phyloP scores from a whole-genome alignment of 1,140 invertebrate genomes.

The Brachionus rotundiformis region DNA sequence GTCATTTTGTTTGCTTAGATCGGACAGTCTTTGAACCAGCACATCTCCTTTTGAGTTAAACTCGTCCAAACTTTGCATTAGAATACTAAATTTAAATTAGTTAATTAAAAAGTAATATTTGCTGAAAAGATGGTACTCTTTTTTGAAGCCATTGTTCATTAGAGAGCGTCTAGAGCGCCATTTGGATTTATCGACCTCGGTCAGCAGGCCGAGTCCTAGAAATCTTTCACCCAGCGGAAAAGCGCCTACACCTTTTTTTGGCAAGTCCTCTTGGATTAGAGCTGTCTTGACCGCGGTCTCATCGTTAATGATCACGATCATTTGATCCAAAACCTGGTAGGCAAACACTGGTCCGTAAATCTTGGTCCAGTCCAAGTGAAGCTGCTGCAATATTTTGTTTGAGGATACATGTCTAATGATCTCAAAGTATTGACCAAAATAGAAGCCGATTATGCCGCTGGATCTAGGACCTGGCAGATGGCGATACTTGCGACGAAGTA shows the following conservation, averaged over 20 bases:
- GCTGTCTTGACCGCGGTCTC: background rate
- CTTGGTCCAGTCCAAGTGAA: slow-evolving; percentile 7
- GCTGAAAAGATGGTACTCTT: background rate
- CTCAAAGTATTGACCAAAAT: slow-evolving; percentile 44
- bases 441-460: background rate
- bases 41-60: slow-evolving; percentile 29
- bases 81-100: slow-evolving; percentile 13
- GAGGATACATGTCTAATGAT: background rate
- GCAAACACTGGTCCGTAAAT: background rate
- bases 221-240: slow-evolving; percentile 29
- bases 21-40: background rate
- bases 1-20: background rate
- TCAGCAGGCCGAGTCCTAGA: background rate
- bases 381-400: background rate
- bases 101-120: background rate
- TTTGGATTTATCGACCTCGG: background rate
- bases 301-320: slow-evolving; percentile 2
- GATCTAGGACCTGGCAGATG: slow-evolving; percentile 9
- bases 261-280: background rate
- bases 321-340: background rate
- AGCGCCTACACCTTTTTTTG: background rate
- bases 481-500: background rate
- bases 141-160: slow-evolving; percentile 25
- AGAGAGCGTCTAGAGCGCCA: background rate
- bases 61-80: background rate